These are phyloP conservation scores for Rhea pennata DNA, from an alignment of 2,113 vertebrate genomes.

Conservation along the genomic window DNA sequence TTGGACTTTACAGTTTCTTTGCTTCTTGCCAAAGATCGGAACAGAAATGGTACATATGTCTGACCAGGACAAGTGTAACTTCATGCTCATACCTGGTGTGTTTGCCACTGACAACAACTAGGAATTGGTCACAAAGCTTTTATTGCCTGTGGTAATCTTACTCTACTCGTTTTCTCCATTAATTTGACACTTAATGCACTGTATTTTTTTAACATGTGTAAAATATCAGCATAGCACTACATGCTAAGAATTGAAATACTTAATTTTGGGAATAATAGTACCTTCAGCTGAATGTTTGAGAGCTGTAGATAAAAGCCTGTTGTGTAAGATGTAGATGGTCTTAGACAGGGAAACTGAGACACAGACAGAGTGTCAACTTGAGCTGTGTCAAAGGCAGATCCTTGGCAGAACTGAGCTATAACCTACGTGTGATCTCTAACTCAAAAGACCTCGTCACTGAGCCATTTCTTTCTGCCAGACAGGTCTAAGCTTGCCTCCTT, in stretches of 20 bases:
- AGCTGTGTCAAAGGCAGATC: fast-evolving
- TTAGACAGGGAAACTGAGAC: not conserved
- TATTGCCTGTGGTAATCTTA: not conserved
- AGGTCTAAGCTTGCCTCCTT: fast-evolving
- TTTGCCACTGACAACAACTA: not conserved
- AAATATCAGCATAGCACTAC: not conserved
- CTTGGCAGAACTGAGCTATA: not conserved
- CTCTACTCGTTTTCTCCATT: not conserved
- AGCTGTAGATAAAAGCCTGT: not conserved
- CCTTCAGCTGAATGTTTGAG: not conserved
- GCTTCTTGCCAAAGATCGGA: not conserved
- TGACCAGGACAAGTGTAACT: not conserved
- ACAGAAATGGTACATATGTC: not conserved
- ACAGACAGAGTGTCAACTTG: fast-evolving
- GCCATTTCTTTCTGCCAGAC: fast-evolving
- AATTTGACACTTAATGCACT: not conserved
- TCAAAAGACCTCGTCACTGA: not conserved
- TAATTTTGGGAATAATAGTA: not conserved
- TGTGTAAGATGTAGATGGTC: not conserved
- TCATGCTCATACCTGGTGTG: not conserved
- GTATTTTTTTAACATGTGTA: not conserved
- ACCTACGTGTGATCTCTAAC: not conserved
- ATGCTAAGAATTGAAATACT: not conserved
- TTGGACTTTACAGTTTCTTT: not conserved
- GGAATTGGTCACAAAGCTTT: not conserved